Evolutionary conservation across 2,797 vertebrate species (phyloP), one percentile per base, ranked within the genome.

Genomic region (Antennarius maculatus): DNA sequence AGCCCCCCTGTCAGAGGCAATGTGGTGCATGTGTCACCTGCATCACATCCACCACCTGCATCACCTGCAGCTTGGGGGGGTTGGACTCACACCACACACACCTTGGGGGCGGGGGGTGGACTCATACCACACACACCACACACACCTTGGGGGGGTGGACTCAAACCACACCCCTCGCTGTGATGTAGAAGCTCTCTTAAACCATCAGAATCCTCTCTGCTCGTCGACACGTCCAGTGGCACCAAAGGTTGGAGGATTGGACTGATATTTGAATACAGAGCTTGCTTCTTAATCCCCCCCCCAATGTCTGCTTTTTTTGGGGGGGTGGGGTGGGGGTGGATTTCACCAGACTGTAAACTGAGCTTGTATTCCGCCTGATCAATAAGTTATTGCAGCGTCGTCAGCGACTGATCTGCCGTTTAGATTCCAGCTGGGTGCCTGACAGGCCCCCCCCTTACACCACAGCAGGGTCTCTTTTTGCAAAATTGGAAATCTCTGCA

Each of bases 181-280:
- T 23, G 23, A 23, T 23, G 23, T 23, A 23, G 23, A 23, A 23
- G 23, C 23, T 23, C 23, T 23, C 23, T 23, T 23, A 23, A 23
- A 23, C 11, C 34, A 69, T 86, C 83, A 77, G 56, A 76, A 81
- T 89, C 86, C 54, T 77, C 71, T 56, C 69, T 39, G 46, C 66
- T 74, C 54, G 57, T 63, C 42, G 11, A 82, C 71, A 58, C 69
- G 41, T 69, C 72, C 39, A 12, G 62, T 15, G 50, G 42, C 6
- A 49, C 49, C 63, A 80, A 84, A 88, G 86, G 86, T 85, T 82
- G 68, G 74, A 76, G 51, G 81, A 75, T 72, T 31, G 12, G 71
- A 73, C 68, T 91, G 89, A 87, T 87, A 88, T 92, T 91, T 91
- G 83, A 91, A 90, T 85, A 83, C 83, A 79, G 71, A 23, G 52